A percentile compares a stretch with the other conserved stretches of the same genome.
Conservation (phyloP, 53 echinoderm and acorn worm species). For the Stichopus horrens region DNA sequence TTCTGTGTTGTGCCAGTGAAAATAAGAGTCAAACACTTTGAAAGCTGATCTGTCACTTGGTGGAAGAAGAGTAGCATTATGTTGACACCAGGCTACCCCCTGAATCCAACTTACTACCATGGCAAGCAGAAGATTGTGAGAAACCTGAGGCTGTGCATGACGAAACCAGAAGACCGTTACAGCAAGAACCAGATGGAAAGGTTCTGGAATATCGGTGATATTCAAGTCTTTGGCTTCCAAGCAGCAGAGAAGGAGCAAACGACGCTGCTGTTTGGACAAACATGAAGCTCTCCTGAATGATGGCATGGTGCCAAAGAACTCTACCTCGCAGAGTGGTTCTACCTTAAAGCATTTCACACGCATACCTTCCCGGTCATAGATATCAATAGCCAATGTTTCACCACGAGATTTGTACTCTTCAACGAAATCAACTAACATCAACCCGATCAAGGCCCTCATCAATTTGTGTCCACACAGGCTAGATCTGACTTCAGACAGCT, state of each 20-base stretch:
- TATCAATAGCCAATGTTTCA: conserved; percentile 10
- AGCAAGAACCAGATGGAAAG: conserved; percentile 52
- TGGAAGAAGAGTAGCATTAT: background rate
- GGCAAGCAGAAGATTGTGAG: conserved; percentile 49
- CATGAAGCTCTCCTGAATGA: background rate
- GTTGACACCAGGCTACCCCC: conserved; percentile 31
- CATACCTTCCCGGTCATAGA: conserved; percentile 47
- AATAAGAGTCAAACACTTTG: background rate
- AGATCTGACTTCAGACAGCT: background rate
- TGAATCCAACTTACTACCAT: conserved; percentile 67
- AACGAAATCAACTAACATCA: conserved; percentile 18
- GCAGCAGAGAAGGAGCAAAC: background rate
- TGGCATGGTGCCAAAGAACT: conserved; percentile 20
- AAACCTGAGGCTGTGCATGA: conserved; percentile 47
- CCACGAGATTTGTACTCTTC: background rate
- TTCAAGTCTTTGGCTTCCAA: conserved; percentile 24
- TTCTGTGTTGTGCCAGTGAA: background rate
- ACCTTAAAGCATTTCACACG: conserved; percentile 39
- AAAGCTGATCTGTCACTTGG: background rate
- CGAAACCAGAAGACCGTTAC: conserved; percentile 59
- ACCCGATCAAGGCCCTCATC: background rate
- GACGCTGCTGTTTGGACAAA: background rate
- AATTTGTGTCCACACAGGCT: conserved; percentile 12
- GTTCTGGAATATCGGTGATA: conserved; percentile 33
- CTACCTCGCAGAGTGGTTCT: conserved; percentile 6